Conservation (phyloP, 2,113 vertebrate genomes). For the Alosa alosa region DNA sequence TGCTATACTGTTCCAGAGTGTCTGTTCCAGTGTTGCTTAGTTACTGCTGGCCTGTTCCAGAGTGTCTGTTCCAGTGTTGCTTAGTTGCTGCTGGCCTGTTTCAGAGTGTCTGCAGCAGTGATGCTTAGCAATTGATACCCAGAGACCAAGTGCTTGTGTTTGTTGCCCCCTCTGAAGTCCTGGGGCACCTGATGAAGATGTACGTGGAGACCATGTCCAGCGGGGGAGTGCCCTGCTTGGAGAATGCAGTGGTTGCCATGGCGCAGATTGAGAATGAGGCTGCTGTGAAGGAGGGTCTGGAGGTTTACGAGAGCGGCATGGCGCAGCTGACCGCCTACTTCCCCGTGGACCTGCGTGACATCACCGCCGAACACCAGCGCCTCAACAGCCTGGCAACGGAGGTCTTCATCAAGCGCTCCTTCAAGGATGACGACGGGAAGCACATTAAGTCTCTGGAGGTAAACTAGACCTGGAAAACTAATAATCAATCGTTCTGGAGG, state of each 20-base stretch:
- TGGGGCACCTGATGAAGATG: constrained; percentile 43
- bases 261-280: constrained; percentile 56
- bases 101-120: too few relatives aligned
- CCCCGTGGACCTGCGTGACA: constrained; percentile 40
- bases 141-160: constrained; percentile 43
- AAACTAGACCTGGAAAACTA: background rate
- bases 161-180: constrained; percentile 31
- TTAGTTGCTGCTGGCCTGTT: too few relatives aligned
- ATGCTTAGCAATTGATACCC: too few relatives aligned
- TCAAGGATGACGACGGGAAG: constrained; percentile 41
- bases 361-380: constrained; percentile 50
- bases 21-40: too few relatives aligned
- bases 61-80: too few relatives aligned
- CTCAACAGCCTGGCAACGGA: constrained; percentile 41
- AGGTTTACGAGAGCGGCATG: constrained; percentile 46
- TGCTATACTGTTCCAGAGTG: too few relatives aligned
- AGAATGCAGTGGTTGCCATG: constrained; percentile 57
- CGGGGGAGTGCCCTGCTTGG: constrained; percentile 57
- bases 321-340: constrained; percentile 38
- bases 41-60: too few relatives aligned
- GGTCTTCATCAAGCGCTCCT: constrained; percentile 53
- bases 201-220: constrained; percentile 54
- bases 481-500: too few relatives aligned
- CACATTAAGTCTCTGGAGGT: constrained; percentile 51
- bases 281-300: constrained; percentile 45